Percentiles rank a stretch among this genome's conserved stretches.
Conservation (phyloP, 2,797 vertebrate species). For the Crenichthys baileyi region DNA sequence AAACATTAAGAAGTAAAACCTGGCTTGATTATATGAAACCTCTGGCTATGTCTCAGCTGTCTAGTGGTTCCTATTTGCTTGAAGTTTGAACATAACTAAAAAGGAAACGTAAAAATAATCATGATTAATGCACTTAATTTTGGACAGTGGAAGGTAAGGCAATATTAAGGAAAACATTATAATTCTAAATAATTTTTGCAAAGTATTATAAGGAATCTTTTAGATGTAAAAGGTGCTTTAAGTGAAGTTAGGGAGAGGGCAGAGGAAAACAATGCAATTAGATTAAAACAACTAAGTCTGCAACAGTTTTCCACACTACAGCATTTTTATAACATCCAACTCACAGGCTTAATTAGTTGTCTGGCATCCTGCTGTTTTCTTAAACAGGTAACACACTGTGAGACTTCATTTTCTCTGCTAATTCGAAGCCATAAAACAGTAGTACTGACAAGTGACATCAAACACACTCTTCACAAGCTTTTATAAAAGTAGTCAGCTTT, state of each 20-base stretch:
- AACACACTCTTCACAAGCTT: slow-evolving; percentile 41
- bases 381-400: not conserved
- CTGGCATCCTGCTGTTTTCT: not conserved
- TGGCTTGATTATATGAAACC: not conserved
- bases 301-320: not conserved
- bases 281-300: not conserved
- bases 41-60: not conserved
- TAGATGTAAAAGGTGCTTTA: not conserved
- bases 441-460: slow-evolving; percentile 2
- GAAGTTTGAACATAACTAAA: not conserved
- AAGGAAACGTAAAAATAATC: not conserved
- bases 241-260: not conserved
- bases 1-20: too few species aligned
- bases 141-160: not conserved
- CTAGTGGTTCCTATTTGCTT: not conserved
- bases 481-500: slow-evolving; percentile 83
- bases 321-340: not conserved
- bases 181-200: not conserved
- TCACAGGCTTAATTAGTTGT: slow-evolving; percentile 2
- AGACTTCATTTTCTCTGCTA: not conserved
- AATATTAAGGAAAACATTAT: not conserved
- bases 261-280: not conserved
- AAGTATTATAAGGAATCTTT: not conserved
- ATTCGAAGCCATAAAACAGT: not conserved
- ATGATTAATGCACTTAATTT: not conserved